Evolutionary conservation across 2,888 invertebrate species (phyloP).

Genomic region (Netelia inedita): DNA sequence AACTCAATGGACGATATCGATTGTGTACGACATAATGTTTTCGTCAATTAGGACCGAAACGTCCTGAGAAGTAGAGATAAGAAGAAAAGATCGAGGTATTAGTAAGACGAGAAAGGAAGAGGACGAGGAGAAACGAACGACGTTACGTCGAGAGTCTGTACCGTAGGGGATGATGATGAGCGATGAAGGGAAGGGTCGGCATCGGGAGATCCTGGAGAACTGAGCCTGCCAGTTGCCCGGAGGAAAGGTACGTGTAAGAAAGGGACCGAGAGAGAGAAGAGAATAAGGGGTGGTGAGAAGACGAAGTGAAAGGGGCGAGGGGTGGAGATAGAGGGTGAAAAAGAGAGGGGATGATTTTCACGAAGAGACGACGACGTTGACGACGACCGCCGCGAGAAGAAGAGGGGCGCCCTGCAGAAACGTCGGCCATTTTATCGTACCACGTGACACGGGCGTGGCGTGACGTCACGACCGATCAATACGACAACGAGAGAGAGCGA

Average conservation of each 20-base stretch:
- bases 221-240: constrained; percentile 34
- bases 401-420: constrained; percentile 67
- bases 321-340: constrained; percentile 2
- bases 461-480: constrained; percentile 84
- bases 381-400: constrained; percentile 45
- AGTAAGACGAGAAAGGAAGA: constrained; percentile 17
- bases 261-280: constrained; percentile 14
- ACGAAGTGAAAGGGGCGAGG: background rate
- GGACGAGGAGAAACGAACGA: constrained; percentile 6
- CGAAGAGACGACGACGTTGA: constrained; percentile 31
- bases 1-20: no score
- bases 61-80: background rate
- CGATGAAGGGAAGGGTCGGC: constrained; percentile 32
- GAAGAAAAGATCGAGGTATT: constrained; percentile 25
- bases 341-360: constrained; percentile 53
- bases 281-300: constrained; percentile 25
- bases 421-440: constrained; percentile 80
- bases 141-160: constrained; percentile 9
- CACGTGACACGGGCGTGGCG: constrained; percentile 84
- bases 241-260: background rate
- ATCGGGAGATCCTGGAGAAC: constrained; percentile 55
- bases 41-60: no score
- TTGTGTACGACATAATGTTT: no score
- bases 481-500: constrained; percentile 74
- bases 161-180: constrained; percentile 10